Conservation (phyloP, 1,140 invertebrate species). For the Heliconius hewitsoni region DNA sequence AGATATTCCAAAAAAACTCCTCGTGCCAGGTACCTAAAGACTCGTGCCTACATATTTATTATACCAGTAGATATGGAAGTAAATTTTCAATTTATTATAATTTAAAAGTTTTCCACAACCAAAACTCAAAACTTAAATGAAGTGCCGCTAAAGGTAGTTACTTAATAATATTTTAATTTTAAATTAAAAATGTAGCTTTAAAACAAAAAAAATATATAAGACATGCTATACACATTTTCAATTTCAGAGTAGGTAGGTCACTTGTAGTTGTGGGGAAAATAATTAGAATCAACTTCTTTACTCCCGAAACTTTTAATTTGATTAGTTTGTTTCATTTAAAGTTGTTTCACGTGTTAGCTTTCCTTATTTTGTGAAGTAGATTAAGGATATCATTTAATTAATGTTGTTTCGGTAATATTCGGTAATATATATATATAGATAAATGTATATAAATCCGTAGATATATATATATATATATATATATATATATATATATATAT, state of each 20-base stretch:
- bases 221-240: background rate
- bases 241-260: background rate
- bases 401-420: background rate
- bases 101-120: too few species aligned
- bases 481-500: background rate
- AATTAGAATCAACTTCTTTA: conserved; percentile 12
- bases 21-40: too few species aligned
- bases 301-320: conserved; percentile 9
- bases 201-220: background rate
- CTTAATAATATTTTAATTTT: background rate
- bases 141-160: too few species aligned
- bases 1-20: too few species aligned
- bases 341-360: background rate
- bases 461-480: too few species aligned
- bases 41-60: too few species aligned
- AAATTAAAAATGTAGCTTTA: background rate
- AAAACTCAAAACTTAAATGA: too few species aligned
- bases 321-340: conserved; percentile 14
- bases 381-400: conserved; percentile 4
- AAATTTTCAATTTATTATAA: too few species aligned
- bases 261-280: background rate
- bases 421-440: background rate
- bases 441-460: too few species aligned
- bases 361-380: background rate
- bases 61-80: too few species aligned